Conservation (phyloP, 1,140 invertebrate species). For the Solenopsis fugax region DNA sequence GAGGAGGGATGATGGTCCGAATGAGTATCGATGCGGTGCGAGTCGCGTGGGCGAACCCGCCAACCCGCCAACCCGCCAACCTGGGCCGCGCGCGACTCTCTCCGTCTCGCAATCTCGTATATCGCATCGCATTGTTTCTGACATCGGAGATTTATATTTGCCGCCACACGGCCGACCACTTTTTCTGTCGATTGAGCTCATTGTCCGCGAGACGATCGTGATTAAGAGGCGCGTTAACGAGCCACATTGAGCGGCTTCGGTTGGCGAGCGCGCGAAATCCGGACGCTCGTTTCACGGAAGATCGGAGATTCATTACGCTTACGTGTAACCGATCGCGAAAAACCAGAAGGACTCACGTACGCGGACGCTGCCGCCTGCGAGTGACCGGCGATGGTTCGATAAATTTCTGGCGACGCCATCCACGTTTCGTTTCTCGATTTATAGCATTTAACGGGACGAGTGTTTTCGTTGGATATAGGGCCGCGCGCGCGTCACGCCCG, state of each 20-base stretch:
- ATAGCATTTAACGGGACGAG: slow-evolving; percentile 58
- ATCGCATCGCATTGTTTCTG: slow-evolving; percentile 81
- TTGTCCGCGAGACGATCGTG: slow-evolving; percentile 81
- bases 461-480: slow-evolving; percentile 60
- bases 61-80: too few relatives aligned
- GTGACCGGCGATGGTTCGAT: slow-evolving; percentile 50
- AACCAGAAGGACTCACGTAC: slow-evolving; percentile 62
- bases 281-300: slow-evolving; percentile 66
- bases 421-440: slow-evolving; percentile 63
- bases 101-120: slow-evolving; percentile 68
- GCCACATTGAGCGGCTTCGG: slow-evolving; percentile 78
- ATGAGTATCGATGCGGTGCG: slow-evolving; percentile 71
- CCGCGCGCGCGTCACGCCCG: slow-evolving; percentile 39
- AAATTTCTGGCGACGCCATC: slow-evolving; percentile 57
- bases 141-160: slow-evolving; percentile 81
- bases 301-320: slow-evolving; percentile 71
- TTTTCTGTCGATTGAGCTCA: slow-evolving; percentile 81
- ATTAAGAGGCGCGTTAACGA: slow-evolving; percentile 83
- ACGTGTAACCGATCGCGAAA: slow-evolving; percentile 67
- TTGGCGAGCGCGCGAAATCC: slow-evolving; percentile 29
- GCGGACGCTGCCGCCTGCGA: background rate
- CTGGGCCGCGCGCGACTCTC: slow-evolving; percentile 56
- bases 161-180: slow-evolving; percentile 77
- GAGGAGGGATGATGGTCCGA: background rate
- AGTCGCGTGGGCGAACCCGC: slow-evolving; percentile 80